Evolutionary conservation across 2,113 vertebrate species (phyloP).

Genomic region (Carassius gibelio): DNA sequence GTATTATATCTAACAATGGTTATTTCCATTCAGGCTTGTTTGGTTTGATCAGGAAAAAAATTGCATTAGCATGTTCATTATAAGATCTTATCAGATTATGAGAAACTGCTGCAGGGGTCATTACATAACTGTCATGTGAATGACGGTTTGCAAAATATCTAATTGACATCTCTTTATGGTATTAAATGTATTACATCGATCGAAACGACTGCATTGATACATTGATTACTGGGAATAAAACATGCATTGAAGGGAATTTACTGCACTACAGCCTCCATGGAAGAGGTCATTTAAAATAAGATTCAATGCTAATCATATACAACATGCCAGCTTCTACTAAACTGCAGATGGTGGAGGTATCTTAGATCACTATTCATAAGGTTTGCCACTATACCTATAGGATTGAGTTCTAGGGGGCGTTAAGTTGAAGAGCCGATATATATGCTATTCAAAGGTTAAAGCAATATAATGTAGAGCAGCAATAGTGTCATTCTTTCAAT

Average conservation of each 20-base stretch:
- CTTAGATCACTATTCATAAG: slow-evolving; percentile 73
- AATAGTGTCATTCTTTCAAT: not conserved
- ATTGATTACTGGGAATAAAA: not conserved
- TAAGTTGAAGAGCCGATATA: slow-evolving; percentile 3
- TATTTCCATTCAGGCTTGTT: slow-evolving; percentile 55
- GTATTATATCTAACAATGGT: slow-evolving; percentile 54
- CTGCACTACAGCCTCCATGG: slow-evolving; percentile 44
- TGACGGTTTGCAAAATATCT: not conserved
- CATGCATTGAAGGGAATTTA: slow-evolving; percentile 47
- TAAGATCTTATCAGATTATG: slow-evolving; percentile 9
- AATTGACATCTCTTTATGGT: not conserved
- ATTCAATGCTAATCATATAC: slow-evolving; percentile 62
- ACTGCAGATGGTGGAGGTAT: slow-evolving; percentile 73
- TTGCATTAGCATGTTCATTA: not conserved
- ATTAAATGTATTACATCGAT: not conserved
- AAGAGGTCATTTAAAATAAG: slow-evolving; percentile 67
- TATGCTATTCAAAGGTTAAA: not conserved
- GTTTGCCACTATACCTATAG: slow-evolving; percentile 41
- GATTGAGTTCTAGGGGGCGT: not conserved
- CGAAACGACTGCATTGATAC: not conserved
- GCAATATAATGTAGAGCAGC: not conserved
- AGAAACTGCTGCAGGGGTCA: not conserved
- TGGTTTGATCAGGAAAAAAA: not conserved
- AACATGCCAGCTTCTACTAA: slow-evolving; percentile 59
- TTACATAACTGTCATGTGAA: not conserved